These are phyloP conservation scores for Adineta ricciae DNA, from an alignment of 2,888 invertebrate species.

Conservation along the genomic window DNA sequence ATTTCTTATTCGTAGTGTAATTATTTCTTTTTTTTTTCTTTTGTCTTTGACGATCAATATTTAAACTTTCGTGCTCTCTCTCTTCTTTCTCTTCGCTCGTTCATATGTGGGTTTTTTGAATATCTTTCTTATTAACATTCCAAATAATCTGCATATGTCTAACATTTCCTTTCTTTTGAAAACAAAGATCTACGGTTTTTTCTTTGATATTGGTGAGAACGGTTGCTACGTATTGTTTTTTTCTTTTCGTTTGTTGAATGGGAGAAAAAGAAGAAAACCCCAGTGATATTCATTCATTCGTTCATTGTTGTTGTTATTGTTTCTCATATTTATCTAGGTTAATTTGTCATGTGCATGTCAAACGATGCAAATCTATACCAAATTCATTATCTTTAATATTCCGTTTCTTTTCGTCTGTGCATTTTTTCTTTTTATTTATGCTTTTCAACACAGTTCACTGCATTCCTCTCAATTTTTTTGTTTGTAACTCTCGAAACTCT, in stretches of 20 bases:
- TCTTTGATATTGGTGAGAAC: background rate
- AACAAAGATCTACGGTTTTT: background rate
- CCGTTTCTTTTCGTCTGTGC: background rate
- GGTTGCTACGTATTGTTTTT: background rate
- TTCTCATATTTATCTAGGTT: background rate
- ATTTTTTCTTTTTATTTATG: background rate
- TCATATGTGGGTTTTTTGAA: background rate
- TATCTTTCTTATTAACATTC: background rate
- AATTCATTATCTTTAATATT: background rate
- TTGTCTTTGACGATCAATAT: constrained; percentile 19
- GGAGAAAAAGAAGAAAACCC: background rate
- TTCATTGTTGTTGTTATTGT: background rate
- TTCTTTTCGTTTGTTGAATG: background rate
- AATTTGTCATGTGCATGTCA: background rate
- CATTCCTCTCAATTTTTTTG: background rate
- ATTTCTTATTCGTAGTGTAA: constrained; percentile 4
- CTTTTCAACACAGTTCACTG: background rate
- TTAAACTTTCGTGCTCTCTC: background rate
- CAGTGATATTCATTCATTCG: background rate
- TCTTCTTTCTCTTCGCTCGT: background rate
- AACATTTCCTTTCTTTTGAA: background rate
- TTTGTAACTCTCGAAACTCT: background rate
- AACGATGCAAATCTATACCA: background rate
- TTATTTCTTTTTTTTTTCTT: background rate
- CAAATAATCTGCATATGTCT: background rate